These are phyloP conservation scores for Caradrina kadenii DNA, from an alignment of 2,888 invertebrate species.

Conservation along the genomic window DNA sequence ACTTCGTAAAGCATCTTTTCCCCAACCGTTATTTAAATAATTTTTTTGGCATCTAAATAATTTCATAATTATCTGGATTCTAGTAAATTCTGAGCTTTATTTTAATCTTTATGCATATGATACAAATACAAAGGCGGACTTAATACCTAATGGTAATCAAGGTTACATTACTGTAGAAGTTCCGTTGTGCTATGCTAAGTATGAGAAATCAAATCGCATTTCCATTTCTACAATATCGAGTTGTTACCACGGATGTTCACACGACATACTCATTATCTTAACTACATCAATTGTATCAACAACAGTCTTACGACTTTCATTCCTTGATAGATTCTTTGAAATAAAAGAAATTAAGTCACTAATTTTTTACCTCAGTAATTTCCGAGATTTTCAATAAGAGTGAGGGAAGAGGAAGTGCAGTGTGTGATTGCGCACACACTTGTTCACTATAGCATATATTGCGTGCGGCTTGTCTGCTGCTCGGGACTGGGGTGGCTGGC, in stretches of 20 bases:
- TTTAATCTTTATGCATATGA: no score
- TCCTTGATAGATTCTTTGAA: background rate
- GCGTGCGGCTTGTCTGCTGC: no score
- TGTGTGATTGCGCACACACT: no score
- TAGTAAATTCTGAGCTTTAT: background rate
- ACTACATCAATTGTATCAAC: background rate
- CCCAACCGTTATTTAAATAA: no score
- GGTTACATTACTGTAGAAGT: constrained; percentile 2
- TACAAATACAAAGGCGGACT: no score
- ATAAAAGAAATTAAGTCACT: background rate
- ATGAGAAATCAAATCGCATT: background rate
- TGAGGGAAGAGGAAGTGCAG: no score
- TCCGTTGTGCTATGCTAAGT: background rate
- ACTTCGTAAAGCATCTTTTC: no score
- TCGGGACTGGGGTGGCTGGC: no score
- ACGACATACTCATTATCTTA: background rate
- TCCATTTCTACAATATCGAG: constrained; percentile 1
- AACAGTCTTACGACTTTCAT: background rate
- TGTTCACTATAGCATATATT: no score
- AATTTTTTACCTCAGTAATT: no score
- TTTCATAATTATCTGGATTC: background rate
- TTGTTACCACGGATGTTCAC: background rate
- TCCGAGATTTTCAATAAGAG: no score
- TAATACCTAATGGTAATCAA: background rate
- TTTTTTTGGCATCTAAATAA: no score